Evolutionary conservation across 2,113 vertebrate genomes (phyloP), one percentile per base, ranked within the genome.

Genomic region (Hiodon alosoides): DNA sequence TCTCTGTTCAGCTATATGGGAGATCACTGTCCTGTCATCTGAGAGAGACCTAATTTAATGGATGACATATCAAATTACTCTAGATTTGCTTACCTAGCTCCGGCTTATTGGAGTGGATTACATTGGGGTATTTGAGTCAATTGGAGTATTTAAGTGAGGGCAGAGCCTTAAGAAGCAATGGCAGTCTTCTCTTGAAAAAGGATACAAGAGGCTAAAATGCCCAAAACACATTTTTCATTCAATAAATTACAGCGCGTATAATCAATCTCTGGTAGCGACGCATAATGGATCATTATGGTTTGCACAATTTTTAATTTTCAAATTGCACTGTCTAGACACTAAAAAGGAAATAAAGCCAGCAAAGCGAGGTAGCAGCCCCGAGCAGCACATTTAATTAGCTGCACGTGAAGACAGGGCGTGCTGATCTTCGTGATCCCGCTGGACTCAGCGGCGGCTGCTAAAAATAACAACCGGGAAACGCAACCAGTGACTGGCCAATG

Each of bases 231-330:
- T 50, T 50, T 57, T 75, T 75, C 65, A 51, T 59, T 59, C 14
- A 46, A 77, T 67, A 79, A 74, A 78, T 57, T 76, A 67, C 14
- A 74, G 67, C 62, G 69, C 58, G 57, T 67, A 76, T 79, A 67
- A 79, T 80, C 75, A 58, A 79, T 76, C 57, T 71, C 76, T 70
- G 76, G 77, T 81, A 67, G 80, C 73, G 58, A 71, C 69, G 31
- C 57, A 68, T 84, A 82, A 84, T 84, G 81, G 79, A 82, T 70
- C 55, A 68, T 79, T 75, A 79, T 78, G 79, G 76, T 82, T 77
- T 78, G 77, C 71, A 81, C 80, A 77, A 84, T 77, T 84, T 77
- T 72, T 75, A 72, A 67, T 77, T 76, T 82, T 64, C 69, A 66
- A 55, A 80, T 77, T 51, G 76, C 53, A 51, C 72, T 73, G 66